phyloP scores from a whole-genome alignment of 37 sponge, comb jelly and placozoan genomes.

The Beroe forskalii region DNA sequence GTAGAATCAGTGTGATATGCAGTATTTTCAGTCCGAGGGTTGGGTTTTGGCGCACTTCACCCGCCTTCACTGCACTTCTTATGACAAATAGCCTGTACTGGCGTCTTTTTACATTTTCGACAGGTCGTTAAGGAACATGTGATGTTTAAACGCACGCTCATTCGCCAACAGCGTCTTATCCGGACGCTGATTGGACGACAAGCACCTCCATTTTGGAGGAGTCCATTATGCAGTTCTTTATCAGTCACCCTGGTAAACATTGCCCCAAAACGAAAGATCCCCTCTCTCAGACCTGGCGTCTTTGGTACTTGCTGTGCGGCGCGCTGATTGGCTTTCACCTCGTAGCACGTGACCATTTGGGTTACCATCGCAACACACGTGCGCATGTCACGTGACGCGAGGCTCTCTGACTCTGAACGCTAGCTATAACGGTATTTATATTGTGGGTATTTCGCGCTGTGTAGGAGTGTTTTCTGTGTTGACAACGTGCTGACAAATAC shows the following conservation, averaged over 20 bases:
- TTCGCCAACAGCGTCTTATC: not conserved
- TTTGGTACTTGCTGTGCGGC: slow-evolving; percentile 10
- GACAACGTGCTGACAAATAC: slow-evolving; percentile 43
- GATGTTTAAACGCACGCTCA: not conserved
- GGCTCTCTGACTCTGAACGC: slow-evolving; percentile 16
- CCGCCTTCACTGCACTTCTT: no score
- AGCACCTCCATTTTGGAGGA: not conserved
- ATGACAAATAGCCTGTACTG: no score
- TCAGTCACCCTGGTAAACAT: slow-evolving; percentile 32
- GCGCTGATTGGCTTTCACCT: not conserved
- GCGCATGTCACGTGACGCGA: slow-evolving; percentile 17
- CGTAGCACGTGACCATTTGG: slow-evolving; percentile 4
- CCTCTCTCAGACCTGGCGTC: slow-evolving; percentile 40
- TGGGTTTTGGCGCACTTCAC: no score
- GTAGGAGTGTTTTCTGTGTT: slow-evolving; percentile 36
- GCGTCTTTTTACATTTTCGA: no score
- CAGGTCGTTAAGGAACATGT: slow-evolving; percentile 38
- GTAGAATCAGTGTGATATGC: no score
- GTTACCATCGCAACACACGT: slow-evolving; percentile 63
- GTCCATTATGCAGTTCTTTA: slow-evolving; percentile 12
- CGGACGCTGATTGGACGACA: not conserved
- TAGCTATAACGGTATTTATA: slow-evolving; percentile 50
- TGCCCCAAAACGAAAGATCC: slow-evolving; percentile 21
- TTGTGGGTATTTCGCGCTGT: slow-evolving; percentile 19
- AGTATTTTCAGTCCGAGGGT: no score